Conservation (phyloP, 2,888 invertebrate species). For the Piscicola geometra region DNA sequence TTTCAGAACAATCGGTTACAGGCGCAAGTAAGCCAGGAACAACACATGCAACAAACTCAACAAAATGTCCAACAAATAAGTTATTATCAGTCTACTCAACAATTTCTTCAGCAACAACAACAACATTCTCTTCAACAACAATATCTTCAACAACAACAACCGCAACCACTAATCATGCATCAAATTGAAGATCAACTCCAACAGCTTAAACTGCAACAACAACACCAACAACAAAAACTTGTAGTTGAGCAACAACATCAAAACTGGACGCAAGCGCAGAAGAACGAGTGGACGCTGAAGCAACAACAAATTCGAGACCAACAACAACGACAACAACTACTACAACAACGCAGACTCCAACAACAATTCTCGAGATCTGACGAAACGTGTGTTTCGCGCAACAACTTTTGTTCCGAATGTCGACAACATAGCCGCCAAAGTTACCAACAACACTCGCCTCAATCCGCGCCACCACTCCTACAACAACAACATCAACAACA, state of each 20-base stretch:
- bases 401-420: not conserved
- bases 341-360: not conserved
- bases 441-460: too few species aligned
- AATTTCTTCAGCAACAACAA: too few species aligned
- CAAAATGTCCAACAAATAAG: too few species aligned
- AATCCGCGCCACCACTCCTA: too few species aligned
- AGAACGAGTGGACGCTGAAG: not conserved
- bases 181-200: not conserved
- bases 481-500: too few species aligned
- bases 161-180: not conserved
- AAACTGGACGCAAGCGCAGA: not conserved
- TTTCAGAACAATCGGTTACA: too few species aligned
- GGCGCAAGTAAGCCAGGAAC: too few species aligned
- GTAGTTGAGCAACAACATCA: not conserved
- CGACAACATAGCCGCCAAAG: not conserved
- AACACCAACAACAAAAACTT: not conserved
- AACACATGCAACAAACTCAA: too few species aligned
- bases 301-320: not conserved
- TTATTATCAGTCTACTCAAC: too few species aligned
- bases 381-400: not conserved
- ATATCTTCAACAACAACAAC: not conserved
- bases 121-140: too few species aligned
- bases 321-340: not conserved
- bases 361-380: not conserved
- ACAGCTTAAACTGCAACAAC: too few species aligned